phyloP scores from a whole-genome alignment of 2,113 vertebrate species.

The Menidia beryllina region DNA sequence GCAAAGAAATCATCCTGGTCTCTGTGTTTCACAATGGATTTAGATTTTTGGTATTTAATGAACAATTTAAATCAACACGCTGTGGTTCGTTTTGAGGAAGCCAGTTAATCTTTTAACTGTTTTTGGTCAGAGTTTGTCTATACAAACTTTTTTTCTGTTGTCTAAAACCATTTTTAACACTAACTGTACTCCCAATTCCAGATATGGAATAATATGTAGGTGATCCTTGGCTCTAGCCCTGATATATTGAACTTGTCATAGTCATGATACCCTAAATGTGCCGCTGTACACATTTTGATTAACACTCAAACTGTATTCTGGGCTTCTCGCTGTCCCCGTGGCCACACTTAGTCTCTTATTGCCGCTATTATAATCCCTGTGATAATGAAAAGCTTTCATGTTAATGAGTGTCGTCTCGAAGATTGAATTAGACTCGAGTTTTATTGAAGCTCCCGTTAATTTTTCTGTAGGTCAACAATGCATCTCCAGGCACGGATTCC shows the following conservation, averaged over 20 bases:
- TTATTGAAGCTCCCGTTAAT: constrained; percentile 15
- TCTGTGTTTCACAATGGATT: too few relatives aligned
- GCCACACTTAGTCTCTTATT: constrained; percentile 34
- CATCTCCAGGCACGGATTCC: constrained; percentile 46
- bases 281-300: too few relatives aligned
- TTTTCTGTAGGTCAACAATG: constrained; percentile 49
- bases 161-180: background rate
- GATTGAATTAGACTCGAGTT: constrained; percentile 48
- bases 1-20: too few relatives aligned
- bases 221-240: background rate
- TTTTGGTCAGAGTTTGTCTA: too few relatives aligned
- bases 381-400: constrained; percentile 55
- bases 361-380: constrained; percentile 53
- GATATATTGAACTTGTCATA: background rate
- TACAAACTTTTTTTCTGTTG: too few relatives aligned
- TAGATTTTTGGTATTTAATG: too few relatives aligned
- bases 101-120: too few relatives aligned
- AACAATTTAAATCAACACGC: too few relatives aligned
- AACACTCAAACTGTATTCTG: background rate
- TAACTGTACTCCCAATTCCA: background rate
- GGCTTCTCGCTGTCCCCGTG: constrained; percentile 16
- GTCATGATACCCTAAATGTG: too few relatives aligned
- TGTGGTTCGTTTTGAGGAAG: too few relatives aligned
- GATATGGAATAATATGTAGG: background rate
- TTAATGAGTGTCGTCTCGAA: constrained; percentile 46